Base-by-base conservation (phyloP, 2,113 vertebrate genomes). In the Amphiprion ocellaris region DNA sequence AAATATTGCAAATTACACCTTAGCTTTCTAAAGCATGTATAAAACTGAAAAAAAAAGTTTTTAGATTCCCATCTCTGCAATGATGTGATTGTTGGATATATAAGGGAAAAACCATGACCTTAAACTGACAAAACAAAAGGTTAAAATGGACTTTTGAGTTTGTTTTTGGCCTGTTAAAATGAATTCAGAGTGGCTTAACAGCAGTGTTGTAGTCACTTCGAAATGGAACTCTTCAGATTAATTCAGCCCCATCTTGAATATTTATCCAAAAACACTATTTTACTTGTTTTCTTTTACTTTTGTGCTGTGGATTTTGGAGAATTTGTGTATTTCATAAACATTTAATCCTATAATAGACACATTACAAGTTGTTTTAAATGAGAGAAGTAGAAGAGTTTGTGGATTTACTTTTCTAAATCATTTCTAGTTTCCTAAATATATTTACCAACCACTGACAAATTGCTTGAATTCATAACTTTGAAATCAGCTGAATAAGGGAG, bases 81-180 rank as follows among this genome's bases (percentile, higher is more conserved):
- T 41, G 4, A 74, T 39, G 66, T 39, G 60, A 90, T 81, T 88
- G 85, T 89, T 93, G 85, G 82, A 87, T 52, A 39, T 49, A 4
- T 62, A 56, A 65, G 80, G 50, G 64, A 58, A 89, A 58, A 71
- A 53, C 77, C 53, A 69, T 30, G 23, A 69, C 41, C 52, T 64
- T 37, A 50, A 46, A 62, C 47, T 52, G 50, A 19, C 26, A 71
- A 70, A 52, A 59, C 16, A 8, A 30, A 37, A 28, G 37, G 54
- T 50, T 10, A 59, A 10, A 37, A 37, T 37, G 9, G 2, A 37
- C n/a, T 15, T 21, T 10, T 41, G 15, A 47, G 28, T 52, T 69
- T 52, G 46, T 55, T 16, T 39, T 30, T 55, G 10, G 14, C 46
- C 60, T 33, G 6, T 66, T 4, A 15, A 12, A 37, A 9, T 37